Conservation (phyloP, 1,140 invertebrate genomes). For the Homarus americanus region DNA sequence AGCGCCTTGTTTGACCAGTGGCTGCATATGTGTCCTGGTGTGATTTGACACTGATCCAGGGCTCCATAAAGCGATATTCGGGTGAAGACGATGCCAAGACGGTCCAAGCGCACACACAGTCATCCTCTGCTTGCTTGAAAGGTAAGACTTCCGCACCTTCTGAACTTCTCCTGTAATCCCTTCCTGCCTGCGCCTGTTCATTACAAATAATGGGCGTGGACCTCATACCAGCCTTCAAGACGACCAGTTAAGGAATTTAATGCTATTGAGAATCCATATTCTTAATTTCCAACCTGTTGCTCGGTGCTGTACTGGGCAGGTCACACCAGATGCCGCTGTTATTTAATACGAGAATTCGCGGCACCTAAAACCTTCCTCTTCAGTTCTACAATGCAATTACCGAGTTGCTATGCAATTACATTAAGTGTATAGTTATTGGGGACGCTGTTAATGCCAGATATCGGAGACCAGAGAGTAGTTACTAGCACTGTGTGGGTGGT, state of each 20-base stretch:
- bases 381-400: conserved; percentile 21
- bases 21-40: conserved; percentile 9
- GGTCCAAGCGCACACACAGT: not conserved
- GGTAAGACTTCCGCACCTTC: not conserved
- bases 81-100: not conserved
- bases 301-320: not conserved
- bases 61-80: conserved; percentile 10
- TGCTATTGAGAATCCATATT: conserved; percentile 52
- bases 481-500: not conserved
- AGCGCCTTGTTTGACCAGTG: conserved; percentile 4
- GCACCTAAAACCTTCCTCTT: conserved; percentile 33
- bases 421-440: conserved; percentile 29
- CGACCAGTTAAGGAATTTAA: conserved; percentile 47
- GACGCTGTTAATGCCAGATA: not conserved
- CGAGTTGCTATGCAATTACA: conserved; percentile 30
- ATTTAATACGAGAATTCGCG: conserved; percentile 31
- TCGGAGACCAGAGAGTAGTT: not conserved
- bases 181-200: conserved; percentile 22
- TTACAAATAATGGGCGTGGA: conserved; percentile 37
- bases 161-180: not conserved
- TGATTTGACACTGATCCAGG: conserved; percentile 30
- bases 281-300: conserved; percentile 47
- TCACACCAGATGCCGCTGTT: conserved; percentile 12
- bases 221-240: conserved; percentile 36
- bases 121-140: not conserved